A percentile compares a stretch with the other conserved stretches of the same genome.
These are phyloP conservation scores for Lepus europaeus DNA, from an alignment of 2,113 vertebrate species.

Conservation along the genomic window DNA sequence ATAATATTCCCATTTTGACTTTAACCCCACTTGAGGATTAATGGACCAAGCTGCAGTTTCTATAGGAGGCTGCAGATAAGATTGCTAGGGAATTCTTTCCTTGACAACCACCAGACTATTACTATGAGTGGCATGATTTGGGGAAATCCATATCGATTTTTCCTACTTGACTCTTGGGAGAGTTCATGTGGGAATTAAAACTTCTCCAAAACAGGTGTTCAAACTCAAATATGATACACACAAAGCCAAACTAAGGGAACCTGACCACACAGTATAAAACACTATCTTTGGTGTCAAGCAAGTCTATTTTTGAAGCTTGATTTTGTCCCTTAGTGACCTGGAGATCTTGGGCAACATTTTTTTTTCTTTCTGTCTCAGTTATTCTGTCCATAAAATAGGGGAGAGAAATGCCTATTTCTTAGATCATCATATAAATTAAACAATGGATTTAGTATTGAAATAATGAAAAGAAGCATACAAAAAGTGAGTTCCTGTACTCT, in stretches of 20 bases:
- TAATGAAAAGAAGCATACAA: background rate
- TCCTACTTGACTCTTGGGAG: background rate
- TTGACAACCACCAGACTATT: background rate
- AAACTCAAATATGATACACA: background rate
- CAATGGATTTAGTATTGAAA: background rate
- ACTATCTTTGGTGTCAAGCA: background rate
- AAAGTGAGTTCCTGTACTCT: background rate
- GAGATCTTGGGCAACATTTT: background rate
- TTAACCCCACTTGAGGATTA: slow-evolving; percentile 50
- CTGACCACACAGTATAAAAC: background rate
- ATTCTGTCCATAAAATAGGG: background rate
- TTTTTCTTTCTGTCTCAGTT: slow-evolving; percentile 15
- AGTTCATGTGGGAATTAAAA: background rate
- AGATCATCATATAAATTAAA: background rate
- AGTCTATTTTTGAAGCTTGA: background rate
- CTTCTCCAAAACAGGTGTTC: background rate
- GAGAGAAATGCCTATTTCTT: background rate
- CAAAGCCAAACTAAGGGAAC: background rate
- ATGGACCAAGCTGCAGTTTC: background rate
- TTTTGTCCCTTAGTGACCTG: background rate
- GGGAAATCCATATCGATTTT: background rate
- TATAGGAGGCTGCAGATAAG: background rate
- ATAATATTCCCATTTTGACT: slow-evolving; percentile 1
- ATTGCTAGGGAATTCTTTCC: slow-evolving; percentile 13
- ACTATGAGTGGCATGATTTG: background rate